Base-by-base conservation (phyloP, 1,140 invertebrate species). In the Oncopodura yosiiana region DNA sequence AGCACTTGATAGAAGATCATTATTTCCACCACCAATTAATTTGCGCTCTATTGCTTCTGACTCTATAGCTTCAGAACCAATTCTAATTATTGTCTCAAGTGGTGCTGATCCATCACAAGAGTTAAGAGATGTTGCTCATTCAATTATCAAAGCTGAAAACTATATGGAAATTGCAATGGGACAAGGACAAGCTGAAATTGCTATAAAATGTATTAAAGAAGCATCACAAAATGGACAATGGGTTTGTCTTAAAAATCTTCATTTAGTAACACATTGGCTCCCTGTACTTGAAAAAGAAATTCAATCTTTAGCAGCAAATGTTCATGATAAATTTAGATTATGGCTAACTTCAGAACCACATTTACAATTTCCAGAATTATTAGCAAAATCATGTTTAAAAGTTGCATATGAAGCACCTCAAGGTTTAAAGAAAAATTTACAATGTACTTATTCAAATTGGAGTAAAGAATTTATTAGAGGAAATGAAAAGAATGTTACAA, bases 221-320 rank as follows among this genome's bases (percentile, higher is more conserved):
- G 74, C 48, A 11, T 66, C 75, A 16, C 68, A 70, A 49, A 71
- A 76, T 53, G 84, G 84, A 3, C 70, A 77, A 16, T 91, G 87
- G 87, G 66, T 90, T 3, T 79, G 84, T 41, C 68, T 94, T 27
- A 93, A 91, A 69, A 95, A 95, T 71, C 73, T 94, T 1, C 92
- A 95, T 69, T 72, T 95, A 12, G 83, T 89, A 12, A 80, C 81
- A 0, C 74, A 78, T 27, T 92, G 86, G 81, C 68, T 94, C 1
- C 79, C 81, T 2, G 68, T 74, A 18, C 69, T 94, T 30, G 83
- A 88, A 55, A 79, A 87, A 65, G 78, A 82, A 63, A 72, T 89
- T 0, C 75, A 79, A 45, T 70, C 69, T 0, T 58, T 80, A 39
- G 68, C 77, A 2, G 75, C 75, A 1, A 73, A 84, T 42, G n/a